Base-by-base conservation (phyloP, 2,888 invertebrate species). In the Agrypnus murinus region DNA sequence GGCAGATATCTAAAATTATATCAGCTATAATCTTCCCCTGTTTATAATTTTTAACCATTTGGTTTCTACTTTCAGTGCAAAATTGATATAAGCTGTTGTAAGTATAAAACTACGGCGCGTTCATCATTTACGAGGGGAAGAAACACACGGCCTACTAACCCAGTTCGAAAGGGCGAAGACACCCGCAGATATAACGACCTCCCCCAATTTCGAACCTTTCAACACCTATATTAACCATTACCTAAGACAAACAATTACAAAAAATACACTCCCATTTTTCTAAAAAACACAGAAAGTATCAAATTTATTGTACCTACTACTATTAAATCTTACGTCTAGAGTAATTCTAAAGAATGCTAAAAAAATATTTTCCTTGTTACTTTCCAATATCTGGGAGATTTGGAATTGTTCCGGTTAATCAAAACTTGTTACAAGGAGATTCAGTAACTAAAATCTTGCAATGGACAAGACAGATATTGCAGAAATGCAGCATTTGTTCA, bases 81-180 rank as follows among this genome's bases (percentile, higher is more conserved):
- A 55, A 36, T 32, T 36, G 31, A 36, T 36, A 55, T 55, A 55
- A 55, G 36, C 36, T 55, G 36, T 14, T 36, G 31, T 34, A 38
- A 36, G 36, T 55, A 38, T 17, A 36, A 17, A 55, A 34, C 12
- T 48, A 48, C 32, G 55, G 14, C 17, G 55, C 36, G 17, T 36
- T 55, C 36, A 55, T 55, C 55, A 55, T 14, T 55, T 55, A 55
- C 55, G 55, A 38, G 36, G 59, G 63, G 43, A 69, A 53, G 40
- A 64, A 25, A 53, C 69, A 65, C 40, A 65, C 43, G 80, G 71
- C 77, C 80, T 75, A 80, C 74, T 81, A 81, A 81, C 81, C 82
- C 79, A 81, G 60, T 79, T 82, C 73, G 71, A 74, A 74, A 79
- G 80, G 81, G 76, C 80, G 80, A 79, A 81, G 80, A 80, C 80